Evolutionary conservation across 2,888 invertebrate genomes (phyloP).

Genomic region (Myopa testacea): DNA sequence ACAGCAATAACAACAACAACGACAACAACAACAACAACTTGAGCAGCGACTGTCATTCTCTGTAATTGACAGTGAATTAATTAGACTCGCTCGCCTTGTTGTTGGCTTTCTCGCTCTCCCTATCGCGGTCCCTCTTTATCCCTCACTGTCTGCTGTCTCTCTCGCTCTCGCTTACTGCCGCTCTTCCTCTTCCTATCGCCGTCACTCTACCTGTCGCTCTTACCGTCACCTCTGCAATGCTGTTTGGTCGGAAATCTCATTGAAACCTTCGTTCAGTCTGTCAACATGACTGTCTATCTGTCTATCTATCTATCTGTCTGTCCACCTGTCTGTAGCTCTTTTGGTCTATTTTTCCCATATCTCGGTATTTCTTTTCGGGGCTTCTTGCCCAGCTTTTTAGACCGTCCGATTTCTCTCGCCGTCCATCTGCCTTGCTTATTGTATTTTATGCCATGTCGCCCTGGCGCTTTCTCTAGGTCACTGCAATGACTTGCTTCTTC

Average conservation of each 20-base stretch:
- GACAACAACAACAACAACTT: conserved; percentile 9
- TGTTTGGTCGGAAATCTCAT: background rate
- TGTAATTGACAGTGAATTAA: conserved; percentile 47
- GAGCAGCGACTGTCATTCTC: conserved; percentile 37
- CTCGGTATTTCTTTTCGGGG: background rate
- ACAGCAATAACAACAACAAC: background rate
- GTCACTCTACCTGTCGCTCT: too few relatives aligned
- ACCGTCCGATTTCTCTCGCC: background rate
- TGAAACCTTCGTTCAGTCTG: background rate
- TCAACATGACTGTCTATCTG: background rate
- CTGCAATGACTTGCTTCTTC: background rate
- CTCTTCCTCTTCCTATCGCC: background rate
- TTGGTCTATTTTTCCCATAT: background rate
- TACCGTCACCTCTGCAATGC: background rate
- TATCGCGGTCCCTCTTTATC: background rate
- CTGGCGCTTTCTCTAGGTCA: too few relatives aligned
- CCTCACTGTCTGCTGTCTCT: background rate
- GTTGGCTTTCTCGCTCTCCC: background rate
- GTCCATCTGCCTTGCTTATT: background rate
- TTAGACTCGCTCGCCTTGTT: conserved; percentile 36
- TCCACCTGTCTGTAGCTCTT: conserved; percentile 13
- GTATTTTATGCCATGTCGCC: too few relatives aligned
- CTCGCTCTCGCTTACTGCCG: background rate
- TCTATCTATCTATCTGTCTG: background rate
- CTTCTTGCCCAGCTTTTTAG: too few relatives aligned